Conservation (phyloP, 2,797 vertebrate species). For the Rhinoraja longicauda region DNA sequence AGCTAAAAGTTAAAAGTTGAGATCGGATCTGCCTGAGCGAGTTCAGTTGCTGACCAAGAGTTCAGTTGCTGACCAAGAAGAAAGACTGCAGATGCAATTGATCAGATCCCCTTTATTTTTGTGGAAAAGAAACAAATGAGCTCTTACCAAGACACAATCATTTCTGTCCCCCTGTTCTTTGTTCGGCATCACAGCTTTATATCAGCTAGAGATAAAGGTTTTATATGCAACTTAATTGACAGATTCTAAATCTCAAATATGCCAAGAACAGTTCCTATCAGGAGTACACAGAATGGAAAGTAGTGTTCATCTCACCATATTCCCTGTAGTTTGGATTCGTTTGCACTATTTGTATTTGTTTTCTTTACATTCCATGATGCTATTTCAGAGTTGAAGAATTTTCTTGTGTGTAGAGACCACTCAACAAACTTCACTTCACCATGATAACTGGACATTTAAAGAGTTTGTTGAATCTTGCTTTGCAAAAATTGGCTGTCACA, state of each 20-base stretch:
- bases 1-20: not conserved
- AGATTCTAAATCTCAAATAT: not conserved
- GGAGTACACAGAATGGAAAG: not conserved
- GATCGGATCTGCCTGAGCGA: not conserved
- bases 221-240: not conserved
- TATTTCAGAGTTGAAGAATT: not conserved
- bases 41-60: not conserved
- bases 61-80: not conserved
- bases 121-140: not conserved
- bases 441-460: not conserved
- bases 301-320: not conserved
- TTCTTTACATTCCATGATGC: not conserved
- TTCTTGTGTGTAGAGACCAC: not conserved
- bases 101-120: not conserved
- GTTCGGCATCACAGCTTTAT: not conserved
- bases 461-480: not conserved
- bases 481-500: not conserved
- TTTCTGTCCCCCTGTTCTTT: not conserved
- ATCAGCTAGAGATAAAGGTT: not conserved
- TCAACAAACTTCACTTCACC: not conserved
- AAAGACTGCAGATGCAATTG: not conserved
- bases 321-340: too few species aligned
- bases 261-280: not conserved
- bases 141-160: not conserved
- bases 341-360: not conserved